Conservation (phyloP, 2,797 vertebrate species). For the Hozukius guyotensis region DNA sequence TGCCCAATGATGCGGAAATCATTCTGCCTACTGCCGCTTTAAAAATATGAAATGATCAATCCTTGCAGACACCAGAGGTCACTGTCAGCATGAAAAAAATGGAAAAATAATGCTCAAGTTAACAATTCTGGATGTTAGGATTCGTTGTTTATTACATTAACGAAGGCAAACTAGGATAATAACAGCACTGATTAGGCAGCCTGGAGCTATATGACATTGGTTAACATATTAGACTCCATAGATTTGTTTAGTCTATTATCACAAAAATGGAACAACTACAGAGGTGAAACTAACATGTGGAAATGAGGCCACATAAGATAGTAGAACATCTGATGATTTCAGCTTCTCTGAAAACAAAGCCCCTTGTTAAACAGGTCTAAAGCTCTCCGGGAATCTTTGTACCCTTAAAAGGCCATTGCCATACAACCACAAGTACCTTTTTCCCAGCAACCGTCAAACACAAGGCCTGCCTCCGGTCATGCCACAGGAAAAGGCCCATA, state of each 20-base stretch:
- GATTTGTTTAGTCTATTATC: background rate
- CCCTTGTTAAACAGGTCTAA: slow-evolving; percentile 22
- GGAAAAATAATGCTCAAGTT: background rate
- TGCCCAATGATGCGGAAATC: too few species aligned
- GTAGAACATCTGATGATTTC: background rate
- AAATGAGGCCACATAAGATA: background rate
- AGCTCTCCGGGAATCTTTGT: slow-evolving; percentile 41
- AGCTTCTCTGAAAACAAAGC: slow-evolving; percentile 18
- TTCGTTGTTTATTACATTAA: background rate
- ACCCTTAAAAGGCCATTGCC: slow-evolving; percentile 81
- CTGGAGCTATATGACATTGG: background rate
- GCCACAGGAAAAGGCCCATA: slow-evolving; percentile 91
- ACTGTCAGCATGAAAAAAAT: slow-evolving; percentile 17
- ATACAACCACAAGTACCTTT: slow-evolving; percentile 80
- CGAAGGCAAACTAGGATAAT: background rate
- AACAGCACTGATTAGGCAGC: background rate
- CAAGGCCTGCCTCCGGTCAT: slow-evolving; percentile 83
- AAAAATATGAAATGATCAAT: slow-evolving; percentile 15
- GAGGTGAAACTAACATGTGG: slow-evolving; percentile 4
- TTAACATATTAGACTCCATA: background rate
- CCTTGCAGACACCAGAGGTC: slow-evolving; percentile 62
- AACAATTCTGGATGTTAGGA: background rate
- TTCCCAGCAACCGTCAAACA: slow-evolving; percentile 86
- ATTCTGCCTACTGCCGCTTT: too few species aligned
- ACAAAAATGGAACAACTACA: background rate